Evolutionary conservation across 2,797 vertebrate genomes (phyloP).

Genomic region (Pyrocephalus nanus): DNA sequence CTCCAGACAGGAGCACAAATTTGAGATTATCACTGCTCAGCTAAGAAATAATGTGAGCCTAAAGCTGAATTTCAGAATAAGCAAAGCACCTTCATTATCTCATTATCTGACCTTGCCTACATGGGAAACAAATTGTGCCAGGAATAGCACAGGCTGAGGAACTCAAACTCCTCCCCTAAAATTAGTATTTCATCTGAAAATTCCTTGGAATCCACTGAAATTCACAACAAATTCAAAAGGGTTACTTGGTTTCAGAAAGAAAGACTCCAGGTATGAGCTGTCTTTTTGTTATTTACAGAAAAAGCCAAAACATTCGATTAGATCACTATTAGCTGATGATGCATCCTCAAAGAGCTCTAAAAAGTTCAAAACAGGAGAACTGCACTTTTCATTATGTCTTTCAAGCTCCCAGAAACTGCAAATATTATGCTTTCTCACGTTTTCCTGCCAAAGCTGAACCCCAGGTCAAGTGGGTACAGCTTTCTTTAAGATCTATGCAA

Average conservation of each 20-base stretch:
- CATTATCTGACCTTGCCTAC: neutral
- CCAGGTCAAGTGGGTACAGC: neutral
- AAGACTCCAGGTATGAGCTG: neutral
- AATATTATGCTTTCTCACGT: neutral
- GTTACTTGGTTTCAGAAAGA: neutral
- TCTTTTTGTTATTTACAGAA: neutral
- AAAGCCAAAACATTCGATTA: neutral
- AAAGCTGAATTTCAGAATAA: neutral
- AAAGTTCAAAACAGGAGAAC: neutral
- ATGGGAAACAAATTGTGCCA: neutral
- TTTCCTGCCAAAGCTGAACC: neutral
- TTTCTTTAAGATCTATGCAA: neutral
- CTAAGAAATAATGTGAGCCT: neutral
- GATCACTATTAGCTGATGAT: neutral
- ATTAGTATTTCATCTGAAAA: conserved; percentile 2
- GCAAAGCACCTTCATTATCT: neutral
- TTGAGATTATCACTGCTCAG: neutral
- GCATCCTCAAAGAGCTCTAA: neutral
- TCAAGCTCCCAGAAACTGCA: neutral
- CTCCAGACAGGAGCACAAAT: neutral
- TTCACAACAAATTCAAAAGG: neutral
- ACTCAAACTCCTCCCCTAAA: neutral
- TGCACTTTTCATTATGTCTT: neutral
- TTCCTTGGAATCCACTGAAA: neutral
- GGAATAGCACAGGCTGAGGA: neutral